Conservation (phyloP, 2,888 invertebrate species). For the Synanthedon tipuliformis region DNA sequence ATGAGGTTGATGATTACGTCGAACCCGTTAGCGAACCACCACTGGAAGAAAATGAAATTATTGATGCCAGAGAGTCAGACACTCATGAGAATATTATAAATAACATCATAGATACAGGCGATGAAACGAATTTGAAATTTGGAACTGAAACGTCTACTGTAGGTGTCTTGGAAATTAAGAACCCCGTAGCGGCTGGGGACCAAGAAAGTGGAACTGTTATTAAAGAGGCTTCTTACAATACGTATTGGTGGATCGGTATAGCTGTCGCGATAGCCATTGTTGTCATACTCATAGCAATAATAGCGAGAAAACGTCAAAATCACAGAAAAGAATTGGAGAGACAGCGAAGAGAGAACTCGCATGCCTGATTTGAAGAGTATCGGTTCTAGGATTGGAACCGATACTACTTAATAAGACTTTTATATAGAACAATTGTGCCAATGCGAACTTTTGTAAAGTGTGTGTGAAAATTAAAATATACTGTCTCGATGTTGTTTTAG, state of each 20-base stretch:
- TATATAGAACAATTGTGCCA: conserved; percentile 47
- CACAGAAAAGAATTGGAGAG: conserved; percentile 61
- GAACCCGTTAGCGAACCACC: conserved; percentile 35
- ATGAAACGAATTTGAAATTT: conserved; percentile 34
- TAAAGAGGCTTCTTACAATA: conserved; percentile 55
- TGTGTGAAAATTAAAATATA: conserved; percentile 23
- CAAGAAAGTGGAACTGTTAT: conserved; percentile 25
- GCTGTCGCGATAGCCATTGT: conserved; percentile 52
- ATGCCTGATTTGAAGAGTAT: conserved; percentile 66
- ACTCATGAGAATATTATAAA: conserved; percentile 23
- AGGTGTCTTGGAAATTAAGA: conserved; percentile 57
- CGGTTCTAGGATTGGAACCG: conserved; percentile 60
- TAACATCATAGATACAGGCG: conserved; percentile 44
- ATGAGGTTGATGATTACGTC: conserved; percentile 37
- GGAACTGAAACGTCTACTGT: conserved; percentile 53
- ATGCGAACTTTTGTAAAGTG: conserved; percentile 16
- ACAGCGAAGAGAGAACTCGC: conserved; percentile 53
- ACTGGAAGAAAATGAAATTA: conserved; percentile 8
- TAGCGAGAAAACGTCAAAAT: conserved; percentile 60
- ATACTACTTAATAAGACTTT: conserved; percentile 24
- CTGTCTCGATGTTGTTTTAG: conserved; percentile 13
- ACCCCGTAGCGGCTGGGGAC: conserved; percentile 39
- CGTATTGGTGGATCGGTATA: conserved; percentile 65
- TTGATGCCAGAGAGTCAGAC: conserved; percentile 10
- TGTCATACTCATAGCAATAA: conserved; percentile 50